phyloP scores from a whole-genome alignment of 53 echinoderm and acorn worm genomes.

The Pentamera pediparva region DNA sequence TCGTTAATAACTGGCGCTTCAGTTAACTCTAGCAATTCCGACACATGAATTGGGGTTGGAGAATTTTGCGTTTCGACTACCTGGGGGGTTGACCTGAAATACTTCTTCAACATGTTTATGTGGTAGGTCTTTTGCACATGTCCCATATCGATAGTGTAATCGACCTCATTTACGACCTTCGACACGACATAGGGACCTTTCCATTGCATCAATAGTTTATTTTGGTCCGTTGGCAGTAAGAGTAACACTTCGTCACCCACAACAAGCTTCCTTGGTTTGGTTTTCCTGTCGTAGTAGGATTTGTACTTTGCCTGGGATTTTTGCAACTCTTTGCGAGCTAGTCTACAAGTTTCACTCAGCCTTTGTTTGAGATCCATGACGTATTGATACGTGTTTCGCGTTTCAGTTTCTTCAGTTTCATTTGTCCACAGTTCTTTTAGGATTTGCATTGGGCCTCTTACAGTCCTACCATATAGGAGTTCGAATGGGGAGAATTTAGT shows the following conservation, averaged over 20 bases:
- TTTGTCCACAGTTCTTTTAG: constrained; percentile 44
- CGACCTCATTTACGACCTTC: neutral
- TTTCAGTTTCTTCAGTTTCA: constrained; percentile 17
- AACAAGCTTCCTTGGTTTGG: neutral
- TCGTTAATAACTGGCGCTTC: neutral
- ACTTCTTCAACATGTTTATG: constrained; percentile 50
- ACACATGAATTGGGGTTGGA: neutral
- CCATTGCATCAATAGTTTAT: constrained; percentile 37
- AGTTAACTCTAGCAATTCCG: neutral
- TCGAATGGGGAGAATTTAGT: constrained; percentile 47
- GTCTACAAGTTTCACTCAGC: constrained; percentile 36
- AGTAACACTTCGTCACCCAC: constrained; percentile 32
- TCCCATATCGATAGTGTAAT: constrained; percentile 9
- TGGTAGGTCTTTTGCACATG: constrained; percentile 44
- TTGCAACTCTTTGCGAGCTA: constrained; percentile 16
- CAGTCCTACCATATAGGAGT: constrained; percentile 42
- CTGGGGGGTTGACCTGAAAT: neutral
- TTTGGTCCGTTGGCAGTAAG: constrained; percentile 25
- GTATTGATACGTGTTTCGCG: constrained; percentile 37
- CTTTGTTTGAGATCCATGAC: constrained; percentile 29
- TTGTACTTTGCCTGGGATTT: constrained; percentile 24
- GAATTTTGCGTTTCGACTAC: neutral
- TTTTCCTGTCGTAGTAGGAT: constrained; percentile 19
- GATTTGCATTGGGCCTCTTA: constrained; percentile 49
- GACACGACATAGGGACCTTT: constrained; percentile 5